Base-by-base conservation (phyloP, 1,140 invertebrate genomes). In the Subanguina moxae region DNA sequence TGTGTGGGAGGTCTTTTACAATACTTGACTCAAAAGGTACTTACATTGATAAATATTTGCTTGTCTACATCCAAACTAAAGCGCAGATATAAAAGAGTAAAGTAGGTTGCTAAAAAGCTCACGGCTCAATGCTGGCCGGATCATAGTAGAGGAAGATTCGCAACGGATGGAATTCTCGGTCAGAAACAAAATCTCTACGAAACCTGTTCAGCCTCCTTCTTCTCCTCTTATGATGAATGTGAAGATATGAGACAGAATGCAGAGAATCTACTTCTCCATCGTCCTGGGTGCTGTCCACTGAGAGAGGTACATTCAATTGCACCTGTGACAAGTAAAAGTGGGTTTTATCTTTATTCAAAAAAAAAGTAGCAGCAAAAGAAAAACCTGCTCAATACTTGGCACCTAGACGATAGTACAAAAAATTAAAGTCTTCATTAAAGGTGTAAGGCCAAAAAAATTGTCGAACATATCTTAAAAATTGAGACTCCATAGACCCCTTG, bases 1-100 rank as follows among this genome's bases (percentile, higher is more conserved):
- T n/a, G n/a, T n/a, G n/a, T n/a, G n/a, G n/a, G n/a, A n/a, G n/a
- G n/a, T n/a, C n/a, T n/a, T n/a, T n/a, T n/a, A n/a, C n/a, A n/a
- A n/a, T n/a, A n/a, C n/a, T n/a, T n/a, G n/a, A n/a, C n/a, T n/a
- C n/a, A 38, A 11, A 38, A 38, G 42, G 46, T 32, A 62, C 57
- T 73, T 61, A 70, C 69, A 57, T 71, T 71, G 58, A 71, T 71
- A 38, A 58, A 71, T 3, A 73, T 23, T 46, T 71, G 69, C 46
- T 71, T 71, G 9, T 52, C 45, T 19, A 38, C 9, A 9, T 69
- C 27, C 7, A 71, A 25, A 3, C 68, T 70, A 27, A 7, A 72
- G 30, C 11, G n/a, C n/a, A n/a, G n/a, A 13, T 45, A 45, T 45
- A n/a, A 45, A 45, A 45, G n/a, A 11, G n/a, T 45, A n/a, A 45